Conservation (phyloP, 2,113 vertebrate genomes). For the Ellobius talpinus region DNA sequence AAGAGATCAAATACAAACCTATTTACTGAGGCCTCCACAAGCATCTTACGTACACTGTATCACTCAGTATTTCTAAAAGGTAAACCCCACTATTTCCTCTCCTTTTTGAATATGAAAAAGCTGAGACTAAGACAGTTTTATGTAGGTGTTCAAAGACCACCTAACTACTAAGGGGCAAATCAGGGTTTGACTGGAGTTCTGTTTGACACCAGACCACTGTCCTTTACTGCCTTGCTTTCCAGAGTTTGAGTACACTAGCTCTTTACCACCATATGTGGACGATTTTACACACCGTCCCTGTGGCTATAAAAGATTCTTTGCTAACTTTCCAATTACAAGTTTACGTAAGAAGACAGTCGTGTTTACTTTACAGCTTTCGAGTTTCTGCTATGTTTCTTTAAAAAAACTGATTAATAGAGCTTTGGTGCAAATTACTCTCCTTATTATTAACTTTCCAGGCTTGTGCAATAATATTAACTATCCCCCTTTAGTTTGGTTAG, state of each 20-base stretch:
- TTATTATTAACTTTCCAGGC: slow-evolving; percentile 49
- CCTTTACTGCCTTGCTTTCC: neutral
- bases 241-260: neutral
- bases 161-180: neutral
- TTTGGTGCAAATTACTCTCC: slow-evolving; percentile 27
- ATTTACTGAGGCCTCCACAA: slow-evolving; percentile 10
- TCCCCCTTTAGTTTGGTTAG: slow-evolving; percentile 37
- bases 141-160: neutral
- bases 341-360: slow-evolving; percentile 56
- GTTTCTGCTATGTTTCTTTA: slow-evolving; percentile 55
- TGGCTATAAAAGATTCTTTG: slow-evolving; percentile 58
- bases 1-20: slow-evolving; percentile 40
- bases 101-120: slow-evolving; percentile 24
- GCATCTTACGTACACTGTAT: neutral
- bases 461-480: slow-evolving; percentile 43
- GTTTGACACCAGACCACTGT: slow-evolving; percentile 8
- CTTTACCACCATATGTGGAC: neutral
- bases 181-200: neutral
- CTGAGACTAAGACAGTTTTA: slow-evolving; percentile 27
- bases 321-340: slow-evolving; percentile 60
- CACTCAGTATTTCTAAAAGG: slow-evolving; percentile 31
- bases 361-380: slow-evolving; percentile 63
- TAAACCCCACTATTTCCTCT: slow-evolving; percentile 12
- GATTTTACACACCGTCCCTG: slow-evolving; percentile 6
- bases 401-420: slow-evolving; percentile 49